These are phyloP conservation scores for Delia radicum DNA, from an alignment of 1,140 invertebrate genomes.

Conservation along the genomic window DNA sequence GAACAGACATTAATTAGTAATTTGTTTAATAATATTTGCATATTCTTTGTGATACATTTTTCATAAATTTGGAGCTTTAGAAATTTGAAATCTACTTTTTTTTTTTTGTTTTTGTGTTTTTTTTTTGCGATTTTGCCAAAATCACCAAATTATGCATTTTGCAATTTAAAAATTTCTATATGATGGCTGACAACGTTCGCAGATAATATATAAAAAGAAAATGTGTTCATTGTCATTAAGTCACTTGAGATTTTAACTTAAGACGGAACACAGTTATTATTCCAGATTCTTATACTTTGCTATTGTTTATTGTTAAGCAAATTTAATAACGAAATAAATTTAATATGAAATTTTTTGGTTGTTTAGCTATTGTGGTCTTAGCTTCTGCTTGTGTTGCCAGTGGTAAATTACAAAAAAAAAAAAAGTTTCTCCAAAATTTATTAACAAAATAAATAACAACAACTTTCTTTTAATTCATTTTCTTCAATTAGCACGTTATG, in stretches of 20 bases:
- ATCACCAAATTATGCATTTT: constrained; percentile 14
- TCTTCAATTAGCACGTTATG: neutral
- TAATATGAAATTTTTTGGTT: constrained; percentile 4
- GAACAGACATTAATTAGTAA: neutral
- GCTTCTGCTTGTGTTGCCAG: constrained; percentile 1
- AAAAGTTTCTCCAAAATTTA: neutral
- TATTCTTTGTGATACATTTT: neutral
- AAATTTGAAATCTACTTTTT: neutral
- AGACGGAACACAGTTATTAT: neutral
- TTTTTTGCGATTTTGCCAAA: neutral
- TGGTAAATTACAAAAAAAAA: neutral
- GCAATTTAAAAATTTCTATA: neutral
- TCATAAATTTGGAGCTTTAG: neutral
- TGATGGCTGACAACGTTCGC: neutral
- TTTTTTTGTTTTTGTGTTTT: neutral
- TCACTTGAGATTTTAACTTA: neutral
- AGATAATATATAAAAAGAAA: constrained; percentile 13
- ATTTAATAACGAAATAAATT: neutral
- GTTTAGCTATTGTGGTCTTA: constrained; percentile 4
- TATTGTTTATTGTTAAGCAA: neutral
- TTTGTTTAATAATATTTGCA: neutral
- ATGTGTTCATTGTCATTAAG: too few species aligned
- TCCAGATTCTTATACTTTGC: neutral
- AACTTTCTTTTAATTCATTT: neutral
- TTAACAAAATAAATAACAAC: neutral